These are phyloP conservation scores for Acropternis orthonyx DNA, from an alignment of 2,797 vertebrate genomes.

Conservation along the genomic window DNA sequence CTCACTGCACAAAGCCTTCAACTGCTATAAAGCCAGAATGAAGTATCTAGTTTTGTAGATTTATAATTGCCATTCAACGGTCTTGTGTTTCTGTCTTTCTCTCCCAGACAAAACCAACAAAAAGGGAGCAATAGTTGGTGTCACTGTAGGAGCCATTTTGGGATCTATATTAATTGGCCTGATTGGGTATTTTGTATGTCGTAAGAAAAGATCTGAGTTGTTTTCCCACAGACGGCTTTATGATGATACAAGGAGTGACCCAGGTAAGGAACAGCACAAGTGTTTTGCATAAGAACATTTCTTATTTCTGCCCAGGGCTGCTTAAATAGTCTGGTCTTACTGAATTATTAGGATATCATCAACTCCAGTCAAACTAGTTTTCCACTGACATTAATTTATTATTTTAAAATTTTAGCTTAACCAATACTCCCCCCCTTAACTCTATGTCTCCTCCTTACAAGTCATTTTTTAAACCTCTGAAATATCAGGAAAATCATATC, in stretches of 20 bases:
- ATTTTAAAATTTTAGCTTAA: background rate
- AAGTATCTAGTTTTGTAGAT: background rate
- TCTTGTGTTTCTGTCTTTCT: background rate
- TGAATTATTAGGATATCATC: background rate
- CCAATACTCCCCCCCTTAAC: background rate
- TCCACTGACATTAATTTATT: background rate
- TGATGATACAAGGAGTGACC: constrained; percentile 81
- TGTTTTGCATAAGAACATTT: background rate
- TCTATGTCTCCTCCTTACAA: background rate
- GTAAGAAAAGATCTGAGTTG: constrained; percentile 72
- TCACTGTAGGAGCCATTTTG: constrained; percentile 76
- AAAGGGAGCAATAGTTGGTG: constrained; percentile 69
- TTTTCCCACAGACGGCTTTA: constrained; percentile 88
- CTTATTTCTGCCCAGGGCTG: background rate
- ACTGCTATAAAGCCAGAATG: background rate
- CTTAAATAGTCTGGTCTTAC: background rate
- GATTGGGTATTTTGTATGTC: constrained; percentile 77
- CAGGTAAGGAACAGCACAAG: constrained; percentile 77
- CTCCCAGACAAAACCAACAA: constrained; percentile 41
- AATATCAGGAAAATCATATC: background rate
- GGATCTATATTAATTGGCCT: constrained; percentile 76
- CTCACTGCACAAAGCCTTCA: background rate
- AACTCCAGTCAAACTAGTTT: background rate
- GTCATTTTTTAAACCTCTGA: background rate
- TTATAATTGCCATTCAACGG: background rate